phyloP scores from a whole-genome alignment of 2,888 invertebrate species.

The Nineta flava region DNA sequence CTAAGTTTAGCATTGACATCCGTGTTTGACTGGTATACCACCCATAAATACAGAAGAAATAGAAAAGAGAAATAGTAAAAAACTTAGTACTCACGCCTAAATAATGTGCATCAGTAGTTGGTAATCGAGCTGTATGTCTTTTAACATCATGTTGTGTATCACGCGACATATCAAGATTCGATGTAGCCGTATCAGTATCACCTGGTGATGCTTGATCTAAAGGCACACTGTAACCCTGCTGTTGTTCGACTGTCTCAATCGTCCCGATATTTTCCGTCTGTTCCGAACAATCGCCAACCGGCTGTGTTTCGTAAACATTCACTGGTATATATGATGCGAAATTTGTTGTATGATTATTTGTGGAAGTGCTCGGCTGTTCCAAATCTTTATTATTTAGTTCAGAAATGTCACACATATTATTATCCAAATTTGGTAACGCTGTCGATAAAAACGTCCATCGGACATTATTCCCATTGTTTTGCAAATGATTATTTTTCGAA shows the following conservation, averaged over 20 bases:
- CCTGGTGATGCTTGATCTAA: not conserved
- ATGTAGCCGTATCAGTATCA: not conserved
- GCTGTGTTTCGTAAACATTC: constrained; percentile 25
- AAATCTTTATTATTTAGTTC: not conserved
- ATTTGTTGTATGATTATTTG: constrained; percentile 35
- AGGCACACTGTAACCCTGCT: not conserved
- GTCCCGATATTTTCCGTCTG: constrained; percentile 25
- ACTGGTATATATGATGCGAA: constrained; percentile 45
- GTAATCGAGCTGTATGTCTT: no score
- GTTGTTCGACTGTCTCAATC: constrained; percentile 7
- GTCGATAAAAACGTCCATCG: constrained; percentile 4
- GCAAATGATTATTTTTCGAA: not conserved
- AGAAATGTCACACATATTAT: not conserved
- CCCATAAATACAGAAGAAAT: no score
- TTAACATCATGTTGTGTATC: not conserved
- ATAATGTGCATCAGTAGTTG: no score
- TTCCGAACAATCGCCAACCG: constrained; percentile 1
- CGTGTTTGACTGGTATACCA: no score
- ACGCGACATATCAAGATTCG: not conserved
- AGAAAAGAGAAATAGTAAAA: no score
- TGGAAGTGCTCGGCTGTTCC: not conserved
- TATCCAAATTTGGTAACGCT: not conserved
- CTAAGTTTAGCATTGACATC: no score
- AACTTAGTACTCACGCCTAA: no score
- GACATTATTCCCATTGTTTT: constrained; percentile 7